Evolutionary conservation across 2,113 vertebrate species (phyloP).

Genomic region (Phrynosoma platyrhinos): DNA sequence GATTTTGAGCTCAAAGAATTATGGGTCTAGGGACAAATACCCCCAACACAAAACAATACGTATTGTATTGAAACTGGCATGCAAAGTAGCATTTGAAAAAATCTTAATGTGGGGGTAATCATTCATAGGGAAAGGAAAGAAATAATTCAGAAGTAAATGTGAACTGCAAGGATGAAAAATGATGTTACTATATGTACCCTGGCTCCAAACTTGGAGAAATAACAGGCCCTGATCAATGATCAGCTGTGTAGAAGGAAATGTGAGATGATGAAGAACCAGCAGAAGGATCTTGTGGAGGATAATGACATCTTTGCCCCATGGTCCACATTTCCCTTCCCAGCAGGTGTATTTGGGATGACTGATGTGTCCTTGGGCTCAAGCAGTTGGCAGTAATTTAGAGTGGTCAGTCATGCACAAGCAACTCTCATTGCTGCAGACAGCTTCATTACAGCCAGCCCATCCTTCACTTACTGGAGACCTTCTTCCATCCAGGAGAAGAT

Average conservation of each 20-base stretch:
- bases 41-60: background rate
- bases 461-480: constrained; percentile 70
- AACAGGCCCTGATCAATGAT: constrained; percentile 73
- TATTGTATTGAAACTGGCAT: constrained; percentile 50
- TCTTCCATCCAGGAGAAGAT: constrained; percentile 66
- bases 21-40: background rate
- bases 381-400: constrained; percentile 70
- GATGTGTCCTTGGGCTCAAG: constrained; percentile 65
- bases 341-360: constrained; percentile 68
- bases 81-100: constrained; percentile 30
- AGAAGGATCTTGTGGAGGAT: constrained; percentile 64
- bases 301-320: constrained; percentile 58
- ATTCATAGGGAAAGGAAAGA: constrained; percentile 65
- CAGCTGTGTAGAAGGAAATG: constrained; percentile 45
- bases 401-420: constrained; percentile 61
- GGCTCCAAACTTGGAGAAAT: constrained; percentile 67
- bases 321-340: constrained; percentile 37
- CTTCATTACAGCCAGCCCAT: constrained; percentile 75
- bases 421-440: constrained; percentile 66
- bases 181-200: constrained; percentile 58
- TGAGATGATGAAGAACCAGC: constrained; percentile 69
- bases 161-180: constrained; percentile 70
- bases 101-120: constrained; percentile 44
- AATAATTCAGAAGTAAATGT: constrained; percentile 69
- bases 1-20: background rate